A percentile compares a stretch with the other conserved stretches of the same genome.
Conservation (phyloP, 2,113 vertebrate genomes). For the Pangasianodon hypophthalmus region DNA sequence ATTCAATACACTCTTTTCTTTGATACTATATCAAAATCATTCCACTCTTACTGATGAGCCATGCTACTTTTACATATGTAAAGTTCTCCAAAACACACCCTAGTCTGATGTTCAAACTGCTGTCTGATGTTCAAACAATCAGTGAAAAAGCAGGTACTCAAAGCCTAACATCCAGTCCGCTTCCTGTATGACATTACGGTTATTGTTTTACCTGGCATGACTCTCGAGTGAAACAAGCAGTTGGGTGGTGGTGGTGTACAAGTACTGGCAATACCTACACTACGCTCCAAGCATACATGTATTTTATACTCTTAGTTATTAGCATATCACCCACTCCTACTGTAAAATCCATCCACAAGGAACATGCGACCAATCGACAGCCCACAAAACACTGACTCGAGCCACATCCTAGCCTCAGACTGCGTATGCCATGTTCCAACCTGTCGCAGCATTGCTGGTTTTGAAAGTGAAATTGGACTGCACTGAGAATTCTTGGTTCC, state of each 20-base stretch:
- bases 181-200: not conserved
- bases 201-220: not conserved
- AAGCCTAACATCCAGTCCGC: not conserved
- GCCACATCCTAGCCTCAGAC: not conserved
- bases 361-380: not conserved
- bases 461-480: not conserved
- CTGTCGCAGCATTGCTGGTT: not conserved
- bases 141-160: not conserved
- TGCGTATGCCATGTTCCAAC: not conserved
- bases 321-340: not conserved
- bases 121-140: not conserved
- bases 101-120: not conserved
- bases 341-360: not conserved
- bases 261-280: not conserved
- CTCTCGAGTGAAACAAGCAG: not conserved
- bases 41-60: not conserved
- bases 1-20: not conserved
- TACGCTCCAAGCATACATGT: not conserved
- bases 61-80: not conserved
- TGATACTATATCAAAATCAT: not conserved
- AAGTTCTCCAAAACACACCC: not conserved
- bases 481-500: slow-evolving; percentile 3
- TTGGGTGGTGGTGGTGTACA: not conserved
- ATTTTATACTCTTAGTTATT: not conserved
- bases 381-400: not conserved